Evolutionary conservation across 53 echinoderm and acorn worm genomes (phyloP).

Genomic region (Glandiceps talaboti): DNA sequence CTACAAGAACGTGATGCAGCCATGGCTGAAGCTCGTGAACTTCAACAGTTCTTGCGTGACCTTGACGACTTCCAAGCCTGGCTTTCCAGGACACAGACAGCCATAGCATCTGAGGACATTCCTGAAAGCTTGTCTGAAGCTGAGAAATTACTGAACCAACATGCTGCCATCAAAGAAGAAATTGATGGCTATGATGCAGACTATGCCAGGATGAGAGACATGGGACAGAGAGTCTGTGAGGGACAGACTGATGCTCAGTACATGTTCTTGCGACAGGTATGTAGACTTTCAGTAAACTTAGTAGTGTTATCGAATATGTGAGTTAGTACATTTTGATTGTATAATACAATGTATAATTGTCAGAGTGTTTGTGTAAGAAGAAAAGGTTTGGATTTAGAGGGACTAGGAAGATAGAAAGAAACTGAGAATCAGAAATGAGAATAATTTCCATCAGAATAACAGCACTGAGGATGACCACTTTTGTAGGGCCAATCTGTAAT

Average conservation of each 20-base stretch:
- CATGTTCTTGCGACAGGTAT: slow-evolving; percentile 98
- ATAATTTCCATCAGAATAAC: no score
- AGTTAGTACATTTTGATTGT: no score
- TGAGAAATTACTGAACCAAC: slow-evolving; percentile 92
- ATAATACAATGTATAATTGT: no score
- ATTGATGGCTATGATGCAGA: slow-evolving; percentile 97
- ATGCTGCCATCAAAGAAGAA: slow-evolving; percentile 99
- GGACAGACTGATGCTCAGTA: slow-evolving; percentile 98
- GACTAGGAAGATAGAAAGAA: no score
- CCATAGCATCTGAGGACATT: slow-evolving; percentile 93
- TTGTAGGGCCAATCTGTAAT: no score
- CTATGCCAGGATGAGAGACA: slow-evolving; percentile 97
- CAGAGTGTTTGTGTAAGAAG: no score
- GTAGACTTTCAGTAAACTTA: no score
- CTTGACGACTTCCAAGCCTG: slow-evolving; percentile 99
- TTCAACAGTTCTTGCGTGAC: slow-evolving; percentile 96
- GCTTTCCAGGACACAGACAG: slow-evolving; percentile 89
- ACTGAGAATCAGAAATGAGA: no score
- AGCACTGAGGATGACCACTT: no score
- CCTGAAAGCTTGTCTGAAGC: slow-evolving; percentile 93
- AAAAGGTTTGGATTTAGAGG: no score
- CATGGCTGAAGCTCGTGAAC: slow-evolving; percentile 83
- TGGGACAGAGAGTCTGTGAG: slow-evolving; percentile 81
- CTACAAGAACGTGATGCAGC: slow-evolving; percentile 89
- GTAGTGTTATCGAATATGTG: no score